Conservation (phyloP, 2,113 vertebrate genomes). For the Bos javanicus region DNA sequence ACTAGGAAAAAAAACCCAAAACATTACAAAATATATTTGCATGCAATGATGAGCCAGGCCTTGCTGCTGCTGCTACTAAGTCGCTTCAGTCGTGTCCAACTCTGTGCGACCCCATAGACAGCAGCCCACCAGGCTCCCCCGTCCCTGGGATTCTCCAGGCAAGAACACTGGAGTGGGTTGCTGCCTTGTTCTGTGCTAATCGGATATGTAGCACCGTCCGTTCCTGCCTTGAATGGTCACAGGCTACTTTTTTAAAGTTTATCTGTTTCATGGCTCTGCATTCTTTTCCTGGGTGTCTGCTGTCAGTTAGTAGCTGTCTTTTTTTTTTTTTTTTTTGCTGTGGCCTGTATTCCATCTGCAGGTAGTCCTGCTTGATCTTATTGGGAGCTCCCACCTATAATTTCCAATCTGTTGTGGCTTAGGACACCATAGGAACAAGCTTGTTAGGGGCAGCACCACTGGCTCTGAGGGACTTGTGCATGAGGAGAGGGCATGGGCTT, state of each 20-base stretch:
- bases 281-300: not conserved
- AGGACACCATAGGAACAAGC: not conserved
- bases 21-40: not conserved
- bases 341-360: accelerated
- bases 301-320: not conserved
- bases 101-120: too few relatives aligned
- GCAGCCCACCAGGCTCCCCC: too few relatives aligned
- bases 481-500: not conserved
- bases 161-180: too few relatives aligned
- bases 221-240: not conserved
- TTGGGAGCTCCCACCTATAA: accelerated
- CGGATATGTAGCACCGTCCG: accelerated
- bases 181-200: not conserved
- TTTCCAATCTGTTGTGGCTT: not conserved
- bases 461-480: not conserved
- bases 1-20: not conserved
- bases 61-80: not conserved
- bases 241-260: not conserved
- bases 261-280: not conserved
- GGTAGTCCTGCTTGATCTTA: not conserved
- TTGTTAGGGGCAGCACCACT: accelerated
- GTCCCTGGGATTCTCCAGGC: too few relatives aligned
- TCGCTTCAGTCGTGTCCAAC: too few relatives aligned
- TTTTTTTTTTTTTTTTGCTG: not conserved
- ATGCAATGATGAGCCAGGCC: accelerated